Percentiles rank a stretch among this genome's conserved stretches.
Evolutionary conservation across 2,797 vertebrate species (phyloP).

Genomic region (Calcarius lapponicus): DNA sequence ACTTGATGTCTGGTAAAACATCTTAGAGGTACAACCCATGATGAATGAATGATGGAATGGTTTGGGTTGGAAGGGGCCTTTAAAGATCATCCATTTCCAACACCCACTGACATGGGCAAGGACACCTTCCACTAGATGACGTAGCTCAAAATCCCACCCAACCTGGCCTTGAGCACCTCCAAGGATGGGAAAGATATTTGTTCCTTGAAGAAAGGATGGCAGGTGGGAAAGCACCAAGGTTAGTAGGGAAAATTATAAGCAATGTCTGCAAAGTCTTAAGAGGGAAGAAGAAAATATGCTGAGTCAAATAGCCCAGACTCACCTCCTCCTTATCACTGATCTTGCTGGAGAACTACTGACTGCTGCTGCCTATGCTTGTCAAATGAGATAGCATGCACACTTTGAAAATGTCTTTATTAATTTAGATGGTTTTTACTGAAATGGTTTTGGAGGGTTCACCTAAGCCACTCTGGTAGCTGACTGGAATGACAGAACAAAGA

Average conservation of each 20-base stretch:
- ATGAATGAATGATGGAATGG: neutral
- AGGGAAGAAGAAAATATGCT: neutral
- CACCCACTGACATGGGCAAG: fast-evolving
- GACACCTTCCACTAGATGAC: fast-evolving
- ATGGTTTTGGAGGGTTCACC: neutral
- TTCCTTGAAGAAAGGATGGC: neutral
- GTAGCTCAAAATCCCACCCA: neutral
- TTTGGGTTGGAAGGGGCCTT: neutral
- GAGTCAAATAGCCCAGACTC: neutral
- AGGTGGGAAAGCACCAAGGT: neutral
- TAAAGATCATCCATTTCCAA: neutral
- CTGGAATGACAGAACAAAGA: neutral
- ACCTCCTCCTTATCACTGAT: neutral
- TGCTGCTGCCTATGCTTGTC: neutral
- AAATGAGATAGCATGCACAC: neutral
- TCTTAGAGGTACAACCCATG: neutral
- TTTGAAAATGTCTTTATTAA: neutral
- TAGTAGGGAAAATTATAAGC: neutral
- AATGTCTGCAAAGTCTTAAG: neutral
- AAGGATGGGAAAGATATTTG: neutral
- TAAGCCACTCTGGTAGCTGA: neutral
- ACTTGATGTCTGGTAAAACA: neutral
- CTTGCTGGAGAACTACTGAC: neutral
- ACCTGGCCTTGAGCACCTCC: neutral
- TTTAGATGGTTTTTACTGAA: neutral